phyloP scores from a whole-genome alignment of 2,888 invertebrate species.

The Empis livida region DNA sequence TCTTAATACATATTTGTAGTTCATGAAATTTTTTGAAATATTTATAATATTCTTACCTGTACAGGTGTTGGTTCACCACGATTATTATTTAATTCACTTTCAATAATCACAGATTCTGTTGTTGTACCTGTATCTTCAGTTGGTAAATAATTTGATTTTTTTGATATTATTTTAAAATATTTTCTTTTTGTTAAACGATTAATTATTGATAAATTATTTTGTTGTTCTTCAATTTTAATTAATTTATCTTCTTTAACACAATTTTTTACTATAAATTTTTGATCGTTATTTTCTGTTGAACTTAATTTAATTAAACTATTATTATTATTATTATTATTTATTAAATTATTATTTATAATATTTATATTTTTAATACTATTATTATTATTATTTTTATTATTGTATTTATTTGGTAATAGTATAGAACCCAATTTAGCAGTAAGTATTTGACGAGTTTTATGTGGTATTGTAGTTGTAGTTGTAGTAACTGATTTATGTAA shows the following conservation, averaged over 20 bases:
- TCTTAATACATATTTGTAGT: no score
- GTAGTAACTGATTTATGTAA: no score
- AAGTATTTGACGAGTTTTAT: not conserved
- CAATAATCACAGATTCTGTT: constrained; percentile 13
- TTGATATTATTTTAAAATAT: not conserved
- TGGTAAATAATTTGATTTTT: not conserved
- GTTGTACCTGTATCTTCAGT: not conserved
- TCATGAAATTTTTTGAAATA: no score
- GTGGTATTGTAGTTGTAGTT: not conserved
- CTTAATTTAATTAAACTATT: not conserved
- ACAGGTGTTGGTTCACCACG: constrained; percentile 12
- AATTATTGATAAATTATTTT: not conserved
- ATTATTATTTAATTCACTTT: constrained; percentile 15
- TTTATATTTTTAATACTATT: not conserved
- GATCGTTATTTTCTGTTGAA: no score
- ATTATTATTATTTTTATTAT: not conserved
- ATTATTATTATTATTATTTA: constrained; percentile 5
- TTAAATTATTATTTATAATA: not conserved
- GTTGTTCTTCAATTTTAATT: no score
- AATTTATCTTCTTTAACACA: no score
- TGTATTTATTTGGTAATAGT: not conserved
- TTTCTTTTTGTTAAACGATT: not conserved
- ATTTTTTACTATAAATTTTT: no score
- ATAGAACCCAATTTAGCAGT: not conserved
- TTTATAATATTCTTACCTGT: constrained; percentile 11